Evolutionary conservation across 2,113 vertebrate species (phyloP).

Genomic region (Elachura formosa): DNA sequence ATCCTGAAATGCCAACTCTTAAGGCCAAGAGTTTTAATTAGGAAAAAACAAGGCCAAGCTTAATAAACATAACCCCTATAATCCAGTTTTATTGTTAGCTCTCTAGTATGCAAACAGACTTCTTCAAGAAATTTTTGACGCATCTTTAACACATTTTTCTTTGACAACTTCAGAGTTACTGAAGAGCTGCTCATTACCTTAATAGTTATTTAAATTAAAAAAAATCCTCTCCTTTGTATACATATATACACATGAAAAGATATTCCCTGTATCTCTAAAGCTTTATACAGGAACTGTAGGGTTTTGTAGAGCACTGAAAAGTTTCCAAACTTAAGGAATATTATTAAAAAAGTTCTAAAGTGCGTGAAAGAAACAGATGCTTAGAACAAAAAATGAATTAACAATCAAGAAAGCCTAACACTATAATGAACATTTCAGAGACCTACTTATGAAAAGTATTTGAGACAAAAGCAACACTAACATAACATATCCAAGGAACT

Average conservation of each 20-base stretch:
- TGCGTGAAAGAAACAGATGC: neutral
- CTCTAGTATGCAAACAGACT: neutral
- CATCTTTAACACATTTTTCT: neutral
- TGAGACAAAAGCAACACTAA: neutral
- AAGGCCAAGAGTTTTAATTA: neutral
- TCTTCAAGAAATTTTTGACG: neutral
- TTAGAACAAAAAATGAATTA: neutral
- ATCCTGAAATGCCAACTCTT: neutral
- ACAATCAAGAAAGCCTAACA: neutral
- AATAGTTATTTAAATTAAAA: neutral
- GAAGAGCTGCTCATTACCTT: neutral
- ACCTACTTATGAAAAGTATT: neutral
- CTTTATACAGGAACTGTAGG: neutral
- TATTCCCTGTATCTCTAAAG: neutral
- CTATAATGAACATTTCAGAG: neutral
- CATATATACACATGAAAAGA: neutral
- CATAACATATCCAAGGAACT: neutral
- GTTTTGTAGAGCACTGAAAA: neutral
- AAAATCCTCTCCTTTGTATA: neutral
- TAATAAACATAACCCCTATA: neutral
- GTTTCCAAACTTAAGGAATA: neutral
- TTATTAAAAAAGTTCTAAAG: neutral
- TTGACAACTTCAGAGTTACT: neutral
- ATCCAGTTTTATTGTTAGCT: neutral
- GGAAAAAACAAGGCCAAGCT: neutral